phyloP scores from a whole-genome alignment of 2,113 vertebrate genomes.

The Alethe diademata region DNA sequence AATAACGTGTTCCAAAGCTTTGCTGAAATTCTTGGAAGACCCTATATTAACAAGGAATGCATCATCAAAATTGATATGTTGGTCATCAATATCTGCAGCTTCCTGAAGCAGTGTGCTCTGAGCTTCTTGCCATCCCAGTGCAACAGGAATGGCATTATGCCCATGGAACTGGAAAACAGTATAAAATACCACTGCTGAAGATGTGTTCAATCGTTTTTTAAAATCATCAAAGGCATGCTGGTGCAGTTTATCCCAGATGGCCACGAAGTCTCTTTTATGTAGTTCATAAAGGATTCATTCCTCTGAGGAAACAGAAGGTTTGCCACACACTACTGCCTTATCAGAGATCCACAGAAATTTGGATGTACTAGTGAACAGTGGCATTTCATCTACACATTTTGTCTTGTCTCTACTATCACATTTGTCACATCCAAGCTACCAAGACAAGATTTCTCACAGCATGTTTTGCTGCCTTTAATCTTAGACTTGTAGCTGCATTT shows the following conservation, averaged over 20 bases:
- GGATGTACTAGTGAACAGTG: background rate
- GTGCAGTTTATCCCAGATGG: background rate
- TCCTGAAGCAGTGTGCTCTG: background rate
- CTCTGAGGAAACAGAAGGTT: slow-evolving; percentile 7
- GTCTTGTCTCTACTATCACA: background rate
- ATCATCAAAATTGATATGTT: background rate
- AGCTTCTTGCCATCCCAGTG: background rate
- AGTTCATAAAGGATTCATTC: background rate
- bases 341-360: background rate
- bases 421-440: background rate
- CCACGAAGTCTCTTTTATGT: background rate
- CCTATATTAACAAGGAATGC: background rate
- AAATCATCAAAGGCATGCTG: background rate
- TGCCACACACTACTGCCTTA: background rate
- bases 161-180: background rate
- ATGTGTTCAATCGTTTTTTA: background rate
- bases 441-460: background rate
- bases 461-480: background rate
- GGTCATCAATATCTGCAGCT: background rate
- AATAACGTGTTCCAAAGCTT: background rate
- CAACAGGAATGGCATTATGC: background rate
- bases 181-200: background rate
- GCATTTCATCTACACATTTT: background rate
- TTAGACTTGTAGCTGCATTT: background rate
- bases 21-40: background rate